A percentile compares a stretch with the other conserved stretches of the same genome.
Conservation (phyloP, 1,140 invertebrate genomes). For the Lepidostoma basale region DNA sequence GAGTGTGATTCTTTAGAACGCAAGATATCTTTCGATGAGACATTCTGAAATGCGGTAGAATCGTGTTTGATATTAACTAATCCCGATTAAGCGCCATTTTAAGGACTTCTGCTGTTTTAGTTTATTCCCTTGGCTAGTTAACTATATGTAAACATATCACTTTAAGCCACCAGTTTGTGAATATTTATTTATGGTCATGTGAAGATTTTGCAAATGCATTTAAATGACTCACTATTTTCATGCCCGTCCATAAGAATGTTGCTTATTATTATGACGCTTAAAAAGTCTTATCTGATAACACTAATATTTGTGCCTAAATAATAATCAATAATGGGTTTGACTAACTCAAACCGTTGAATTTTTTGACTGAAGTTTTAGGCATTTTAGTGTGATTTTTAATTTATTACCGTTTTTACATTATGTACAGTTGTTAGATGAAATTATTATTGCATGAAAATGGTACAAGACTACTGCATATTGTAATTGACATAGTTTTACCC, state of each 20-base stretch:
- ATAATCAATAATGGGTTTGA: slow-evolving; percentile 44
- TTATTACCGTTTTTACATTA: slow-evolving; percentile 16
- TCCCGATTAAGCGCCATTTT: not conserved
- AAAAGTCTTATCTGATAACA: slow-evolving; percentile 31
- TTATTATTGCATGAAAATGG: too few species aligned
- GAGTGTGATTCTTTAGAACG: slow-evolving; percentile 43
- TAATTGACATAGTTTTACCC: not conserved
- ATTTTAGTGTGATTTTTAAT: slow-evolving; percentile 36
- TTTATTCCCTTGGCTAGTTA: not conserved
- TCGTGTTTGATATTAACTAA: slow-evolving; percentile 1
- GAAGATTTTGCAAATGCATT: slow-evolving; percentile 27
- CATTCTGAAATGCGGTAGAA: slow-evolving; percentile 2
- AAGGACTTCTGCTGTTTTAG: slow-evolving; percentile 6
- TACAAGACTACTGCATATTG: not conserved
- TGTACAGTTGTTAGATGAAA: too few species aligned
- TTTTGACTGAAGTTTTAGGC: slow-evolving; percentile 43
- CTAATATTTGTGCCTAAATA: slow-evolving; percentile 44
- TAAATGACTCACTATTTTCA: slow-evolving; percentile 29
- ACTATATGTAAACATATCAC: slow-evolving; percentile 28
- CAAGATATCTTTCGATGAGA: slow-evolving; percentile 40
- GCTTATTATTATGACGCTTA: slow-evolving; percentile 32
- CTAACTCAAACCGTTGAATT: slow-evolving; percentile 41
- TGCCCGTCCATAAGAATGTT: slow-evolving; percentile 35
- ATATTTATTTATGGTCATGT: slow-evolving; percentile 12
- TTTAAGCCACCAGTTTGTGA: slow-evolving; percentile 16